These are phyloP conservation scores for Lepeophtheirus nordmannii DNA, from an alignment of 2,888 invertebrate species.

Conservation along the genomic window DNA sequence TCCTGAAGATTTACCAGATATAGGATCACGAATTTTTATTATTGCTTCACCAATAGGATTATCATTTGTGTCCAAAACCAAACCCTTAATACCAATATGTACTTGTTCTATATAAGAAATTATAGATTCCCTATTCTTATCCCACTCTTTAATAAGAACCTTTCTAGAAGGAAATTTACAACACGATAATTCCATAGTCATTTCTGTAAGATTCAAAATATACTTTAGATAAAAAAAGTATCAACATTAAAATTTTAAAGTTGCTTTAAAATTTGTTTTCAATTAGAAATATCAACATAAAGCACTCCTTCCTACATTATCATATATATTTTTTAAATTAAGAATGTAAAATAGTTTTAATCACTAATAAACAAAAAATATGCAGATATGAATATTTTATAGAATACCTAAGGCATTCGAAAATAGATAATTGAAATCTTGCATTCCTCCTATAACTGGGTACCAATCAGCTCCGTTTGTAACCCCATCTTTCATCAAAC, in stretches of 20 bases:
- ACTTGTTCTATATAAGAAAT: constrained; percentile 12
- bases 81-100: constrained; percentile 11
- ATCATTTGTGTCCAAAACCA: constrained; percentile 2
- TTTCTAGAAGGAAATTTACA: constrained; percentile 59
- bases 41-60: not conserved
- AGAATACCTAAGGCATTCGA: constrained; percentile 48
- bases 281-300: too few species aligned
- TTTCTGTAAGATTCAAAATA: constrained; percentile 48
- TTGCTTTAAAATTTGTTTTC: too few species aligned
- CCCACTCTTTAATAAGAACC: not conserved
- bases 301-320: too few species aligned
- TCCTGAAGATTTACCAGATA: too few species aligned
- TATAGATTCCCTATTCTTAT: not conserved
- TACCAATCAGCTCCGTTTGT: constrained; percentile 91
- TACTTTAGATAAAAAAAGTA: too few species aligned
- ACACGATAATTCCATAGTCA: constrained; percentile 79
- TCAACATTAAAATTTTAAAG: too few species aligned
- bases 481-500: constrained; percentile 67
- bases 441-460: constrained; percentile 66
- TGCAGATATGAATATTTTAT: too few species aligned
- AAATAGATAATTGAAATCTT: constrained; percentile 83
- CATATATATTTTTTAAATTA: too few species aligned
- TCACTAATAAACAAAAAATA: too few species aligned
- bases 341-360: too few species aligned
- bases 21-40: not conserved